Conservation (phyloP, 2,113 vertebrate genomes). For the Psettodes erumei region DNA sequence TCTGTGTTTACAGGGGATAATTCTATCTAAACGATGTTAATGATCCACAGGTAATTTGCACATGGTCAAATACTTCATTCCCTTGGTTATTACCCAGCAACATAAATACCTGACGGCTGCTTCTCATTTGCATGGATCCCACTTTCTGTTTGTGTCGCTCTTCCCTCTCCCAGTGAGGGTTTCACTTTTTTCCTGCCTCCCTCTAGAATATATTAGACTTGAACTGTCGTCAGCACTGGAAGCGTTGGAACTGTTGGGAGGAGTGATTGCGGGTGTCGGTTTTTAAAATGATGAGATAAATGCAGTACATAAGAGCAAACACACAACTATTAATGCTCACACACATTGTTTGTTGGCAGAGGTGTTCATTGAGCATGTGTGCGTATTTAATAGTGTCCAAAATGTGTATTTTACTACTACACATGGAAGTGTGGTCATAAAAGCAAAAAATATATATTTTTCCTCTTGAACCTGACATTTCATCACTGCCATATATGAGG, state of each 20-base stretch:
- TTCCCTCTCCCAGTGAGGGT: conserved; percentile 17
- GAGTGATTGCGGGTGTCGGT: conserved; percentile 42
- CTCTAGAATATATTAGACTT: conserved; percentile 58
- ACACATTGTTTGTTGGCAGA: conserved; percentile 14
- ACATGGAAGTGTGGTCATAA: background rate
- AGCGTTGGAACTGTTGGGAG: conserved; percentile 31
- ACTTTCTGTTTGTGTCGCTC: conserved; percentile 37
- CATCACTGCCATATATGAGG: background rate
- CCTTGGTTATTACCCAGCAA: conserved; percentile 57
- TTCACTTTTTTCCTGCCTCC: conserved; percentile 42
- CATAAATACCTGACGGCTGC: conserved; percentile 70
- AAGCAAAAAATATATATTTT: conserved; percentile 1
- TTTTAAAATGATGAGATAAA: conserved; percentile 55
- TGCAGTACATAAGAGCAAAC: conserved; percentile 27
- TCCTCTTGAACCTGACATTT: background rate
- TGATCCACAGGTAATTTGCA: conserved; percentile 50
- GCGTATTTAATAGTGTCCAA: conserved; percentile 47
- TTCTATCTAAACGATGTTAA: conserved; percentile 59
- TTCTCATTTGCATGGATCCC: conserved; percentile 67
- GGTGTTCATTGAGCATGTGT: conserved; percentile 42
- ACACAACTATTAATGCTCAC: conserved; percentile 26
- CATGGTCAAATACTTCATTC: conserved; percentile 71
- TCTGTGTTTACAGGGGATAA: conserved; percentile 38
- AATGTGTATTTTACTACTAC: conserved; percentile 24
- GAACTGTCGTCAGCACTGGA: conserved; percentile 47